Evolutionary conservation across 2,888 invertebrate species (phyloP).

Genomic region (Trichopoda pennipes): DNA sequence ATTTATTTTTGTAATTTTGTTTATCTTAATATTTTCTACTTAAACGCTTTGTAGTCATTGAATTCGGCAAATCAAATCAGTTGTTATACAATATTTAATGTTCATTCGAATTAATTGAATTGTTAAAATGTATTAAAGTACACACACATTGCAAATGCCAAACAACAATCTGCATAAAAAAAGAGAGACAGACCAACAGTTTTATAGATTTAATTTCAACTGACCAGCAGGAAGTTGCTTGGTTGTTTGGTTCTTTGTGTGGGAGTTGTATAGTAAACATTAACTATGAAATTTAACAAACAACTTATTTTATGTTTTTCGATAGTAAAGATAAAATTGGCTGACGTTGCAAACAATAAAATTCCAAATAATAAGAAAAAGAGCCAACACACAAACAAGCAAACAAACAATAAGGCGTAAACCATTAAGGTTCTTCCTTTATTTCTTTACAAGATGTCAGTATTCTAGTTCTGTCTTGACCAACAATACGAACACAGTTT

Average conservation of each 20-base stretch:
- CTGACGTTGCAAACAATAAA: slow-evolving; percentile 65
- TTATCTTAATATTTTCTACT: slow-evolving; percentile 79
- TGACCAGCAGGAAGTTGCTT: slow-evolving; percentile 65
- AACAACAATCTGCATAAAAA: slow-evolving; percentile 73
- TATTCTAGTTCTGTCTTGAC: slow-evolving; percentile 39
- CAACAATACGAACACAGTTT: slow-evolving; percentile 40
- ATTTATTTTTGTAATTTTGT: slow-evolving; percentile 68
- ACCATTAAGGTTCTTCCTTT: slow-evolving; percentile 53
- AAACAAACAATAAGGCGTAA: slow-evolving; percentile 61
- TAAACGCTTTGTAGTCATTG: slow-evolving; percentile 71
- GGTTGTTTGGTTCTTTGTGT: neutral
- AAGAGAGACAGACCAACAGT: slow-evolving; percentile 63
- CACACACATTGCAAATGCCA: slow-evolving; percentile 51
- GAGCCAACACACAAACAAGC: slow-evolving; percentile 10
- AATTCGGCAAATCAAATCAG: slow-evolving; percentile 67
- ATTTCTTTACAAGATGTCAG: slow-evolving; percentile 19
- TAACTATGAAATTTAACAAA: slow-evolving; percentile 50
- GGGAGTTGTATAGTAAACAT: slow-evolving; percentile 3
- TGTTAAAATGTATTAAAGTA: slow-evolving; percentile 40
- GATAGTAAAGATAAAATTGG: slow-evolving; percentile 64
- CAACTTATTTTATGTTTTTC: slow-evolving; percentile 56
- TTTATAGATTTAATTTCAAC: slow-evolving; percentile 79
- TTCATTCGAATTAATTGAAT: slow-evolving; percentile 56
- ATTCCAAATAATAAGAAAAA: slow-evolving; percentile 21
- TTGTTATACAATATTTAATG: slow-evolving; percentile 50